Base-by-base conservation (phyloP, 2,113 vertebrate genomes). In the Maccullochella peelii region DNA sequence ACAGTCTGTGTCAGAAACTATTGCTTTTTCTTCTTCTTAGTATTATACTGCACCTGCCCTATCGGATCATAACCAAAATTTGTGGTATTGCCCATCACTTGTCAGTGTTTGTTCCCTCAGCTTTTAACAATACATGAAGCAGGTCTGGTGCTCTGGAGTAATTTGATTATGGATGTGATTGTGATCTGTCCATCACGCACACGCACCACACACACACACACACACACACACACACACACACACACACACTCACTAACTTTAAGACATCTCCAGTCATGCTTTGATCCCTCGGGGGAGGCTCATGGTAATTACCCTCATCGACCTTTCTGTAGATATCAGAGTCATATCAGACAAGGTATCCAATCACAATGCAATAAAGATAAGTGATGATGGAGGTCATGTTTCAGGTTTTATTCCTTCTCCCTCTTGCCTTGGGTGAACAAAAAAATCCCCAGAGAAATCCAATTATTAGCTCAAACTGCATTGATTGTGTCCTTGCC, bases 231-330 rank as follows among this genome's bases (percentile, higher is more conserved):
- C 70, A 40, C 50, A 40, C 54, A 49, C 27, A 75, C 25, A 6
- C 66, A 54, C 42, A 12, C 49, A 52, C 47, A n/a, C 50, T 30
- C 54, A 44, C 21, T 38, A 38, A 16, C 23, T 54, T 66, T 49
- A 63, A 79, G 55, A 47, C 36, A 38, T 59, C 71, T 83, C 54
- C 74, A 69, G 66, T 82, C 72, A 73, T 71, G 75, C 79, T 42
- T 20, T 61, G 40, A 82, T 70, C 66, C 73, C 76, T 52, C 11
- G 9, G 76, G 74, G 76, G 74, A 54, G 42, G 59, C 86, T 81
- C 27, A 9, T 70, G 55, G 79, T 91, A 91, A 92, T 94, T 86
- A 91, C 27, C 71, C 81, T 85, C 59, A 89, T 89, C 42, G 77
- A 90, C 89, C 89, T 76, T 25, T 73, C 62, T 77, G 72, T 55